Base-by-base conservation (phyloP, 2,888 invertebrate genomes). In the Icerya purchasi region DNA sequence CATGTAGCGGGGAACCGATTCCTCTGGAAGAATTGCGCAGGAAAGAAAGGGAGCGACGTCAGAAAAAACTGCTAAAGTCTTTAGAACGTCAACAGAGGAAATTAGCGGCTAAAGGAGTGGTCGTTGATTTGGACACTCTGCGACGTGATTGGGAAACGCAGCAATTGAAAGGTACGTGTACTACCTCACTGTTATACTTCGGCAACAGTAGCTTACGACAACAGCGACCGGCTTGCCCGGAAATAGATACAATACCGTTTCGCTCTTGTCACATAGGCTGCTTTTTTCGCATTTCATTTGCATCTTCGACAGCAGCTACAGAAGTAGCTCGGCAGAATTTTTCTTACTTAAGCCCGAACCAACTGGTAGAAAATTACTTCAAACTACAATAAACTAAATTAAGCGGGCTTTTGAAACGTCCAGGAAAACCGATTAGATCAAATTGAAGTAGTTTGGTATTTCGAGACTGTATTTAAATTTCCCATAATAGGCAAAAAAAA, bases 1-100 rank as follows among this genome's bases (percentile, higher is more conserved):
- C 93, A 59, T 96, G 96, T 74, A 90, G 89, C 65, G 96, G 96
- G 5, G 94, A 94, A 69, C 96, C 96, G 20, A 93, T 96, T 69
- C 92, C 93, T 25, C 89, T 89, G 14, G 91, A 85, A 68, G 89
- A 89, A 73, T 77, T 89, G 50, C 76, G 84, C 64, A 84, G 88
- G 54, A 82, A 89, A 69, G 89, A 90, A 74, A 80, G 85, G 70
- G 87, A 89, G 69, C 81, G 88, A 72, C 82, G 87, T 72, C 81
- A 88, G 74, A 89, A 89, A 78, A 90, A 94, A 75, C 76, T 91
- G 69, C 81, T 87, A 69, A 94, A 94, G 74, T 87, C 89, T 63
- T 77, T 92, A 66, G 91, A 92, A 71, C 77, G 91, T 59, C 91
- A 91, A 73, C 93, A 93, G 66, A 78, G 91, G 66, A 93, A 94